Evolutionary conservation across 2,888 invertebrate species (phyloP).

Genomic region (Lepidonotus clava): DNA sequence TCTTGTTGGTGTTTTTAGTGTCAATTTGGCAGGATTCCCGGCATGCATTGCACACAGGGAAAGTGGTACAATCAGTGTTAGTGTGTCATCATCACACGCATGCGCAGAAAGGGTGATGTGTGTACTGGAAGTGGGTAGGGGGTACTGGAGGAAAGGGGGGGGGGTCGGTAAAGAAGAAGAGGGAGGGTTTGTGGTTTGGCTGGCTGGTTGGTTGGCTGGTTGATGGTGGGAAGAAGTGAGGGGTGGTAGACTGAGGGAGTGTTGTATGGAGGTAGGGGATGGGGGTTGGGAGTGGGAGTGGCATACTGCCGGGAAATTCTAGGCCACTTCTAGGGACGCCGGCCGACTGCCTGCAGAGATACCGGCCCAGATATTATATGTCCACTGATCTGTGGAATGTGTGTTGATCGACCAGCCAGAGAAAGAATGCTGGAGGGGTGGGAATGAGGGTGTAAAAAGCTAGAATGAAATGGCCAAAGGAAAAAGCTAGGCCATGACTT

Average conservation of each 20-base stretch:
- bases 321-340: constrained; percentile 32
- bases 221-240: no score
- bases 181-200: no score
- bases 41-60: constrained; percentile 29
- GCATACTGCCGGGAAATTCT: constrained; percentile 4
- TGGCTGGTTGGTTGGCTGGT: no score
- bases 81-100: constrained; percentile 19
- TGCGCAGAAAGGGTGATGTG: no score
- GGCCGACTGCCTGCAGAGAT: constrained; percentile 14
- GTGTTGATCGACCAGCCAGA: background rate
- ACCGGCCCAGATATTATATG: constrained; percentile 1
- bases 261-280: background rate
- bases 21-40: constrained; percentile 30
- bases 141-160: no score
- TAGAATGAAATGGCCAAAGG: no score
- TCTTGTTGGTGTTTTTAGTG: background rate
- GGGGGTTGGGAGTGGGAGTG: background rate
- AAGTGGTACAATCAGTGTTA: constrained; percentile 39
- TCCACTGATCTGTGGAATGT: constrained; percentile 34
- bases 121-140: no score
- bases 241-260: background rate
- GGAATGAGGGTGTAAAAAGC: background rate
- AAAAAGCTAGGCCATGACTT: no score
- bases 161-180: no score
- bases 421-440: background rate